Base-by-base conservation (phyloP, 2,797 vertebrate genomes). In the Peromyscus nudipes region DNA sequence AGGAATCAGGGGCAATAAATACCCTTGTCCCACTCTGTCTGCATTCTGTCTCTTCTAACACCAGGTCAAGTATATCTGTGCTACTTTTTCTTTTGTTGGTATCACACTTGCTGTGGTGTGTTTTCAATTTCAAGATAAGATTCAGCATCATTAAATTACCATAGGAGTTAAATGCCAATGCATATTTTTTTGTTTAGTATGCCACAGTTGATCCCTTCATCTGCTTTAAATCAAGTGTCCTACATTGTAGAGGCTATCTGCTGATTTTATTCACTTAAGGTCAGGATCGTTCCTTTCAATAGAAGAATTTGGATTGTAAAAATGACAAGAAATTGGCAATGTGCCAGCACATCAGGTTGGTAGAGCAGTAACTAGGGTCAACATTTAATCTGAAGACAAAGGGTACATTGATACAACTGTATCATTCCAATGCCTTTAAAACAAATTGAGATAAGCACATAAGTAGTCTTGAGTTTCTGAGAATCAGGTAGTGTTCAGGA, bases 221-320 rank as follows among this genome's bases (percentile, higher is more conserved):
- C 4, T 85, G 10, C 21, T 85, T 1, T 85, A 91, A 46, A 49
- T 60, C 16, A 55, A 52, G 16, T 46, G 37, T 6, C 0, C 3
- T 34, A 4, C 27, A 3, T 43, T 83, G 21, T 64, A 46, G 25
- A 2, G 10, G 12, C 37, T 85, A 6, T 4, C 21, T 75, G 19
- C 10, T 19, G 0, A 29, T 89, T 81, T 76, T 29, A n/a, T 31
- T 76, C 12, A 16, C 25, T 79, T 12, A 10, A 62, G 7, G 9
- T 52, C 37, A 4, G 4, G 34, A 13, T 13, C 14, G 2, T 4
- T 62, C 82, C 7, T 29, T 91, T 4, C n/a, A 0, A 1, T 23
- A 85, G 4, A 16, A 9, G 13, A 8, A 55, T 0, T 0, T n/a
- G 43, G 27, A 94, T 85, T 65, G 11, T 55, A 83, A 71, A 71